Conservation (phyloP, 2,888 invertebrate genomes). For the Ectemnius cavifrons region DNA sequence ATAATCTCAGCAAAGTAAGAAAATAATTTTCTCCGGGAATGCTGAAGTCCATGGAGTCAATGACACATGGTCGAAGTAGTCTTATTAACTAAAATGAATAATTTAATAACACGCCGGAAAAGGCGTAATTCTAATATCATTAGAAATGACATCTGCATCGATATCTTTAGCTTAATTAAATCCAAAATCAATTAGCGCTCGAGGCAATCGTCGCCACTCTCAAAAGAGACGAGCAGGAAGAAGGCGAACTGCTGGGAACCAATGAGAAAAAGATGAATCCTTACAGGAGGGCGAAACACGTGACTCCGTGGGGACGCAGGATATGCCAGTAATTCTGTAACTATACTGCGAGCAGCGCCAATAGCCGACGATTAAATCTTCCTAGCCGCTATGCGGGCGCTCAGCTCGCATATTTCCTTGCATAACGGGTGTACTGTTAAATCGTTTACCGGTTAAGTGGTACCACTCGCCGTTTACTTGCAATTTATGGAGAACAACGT, state of each 20-base stretch:
- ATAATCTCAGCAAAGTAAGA: no score
- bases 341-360: conserved; percentile 46
- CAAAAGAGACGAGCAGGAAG: background rate
- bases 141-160: background rate
- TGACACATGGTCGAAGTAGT: background rate
- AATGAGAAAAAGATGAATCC: conserved; percentile 44
- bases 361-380: conserved; percentile 61
- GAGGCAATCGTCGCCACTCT: conserved; percentile 22
- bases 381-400: conserved; percentile 39
- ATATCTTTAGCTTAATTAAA: conserved; percentile 29
- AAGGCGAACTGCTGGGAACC: background rate
- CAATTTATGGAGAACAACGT: no score
- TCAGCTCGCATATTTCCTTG: conserved; percentile 33
- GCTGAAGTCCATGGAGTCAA: no score
- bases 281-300: conserved; percentile 39
- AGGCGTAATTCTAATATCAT: background rate
- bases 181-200: conserved; percentile 41
- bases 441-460: background rate
- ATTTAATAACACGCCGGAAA: background rate
- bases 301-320: conserved; percentile 45
- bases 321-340: conserved; percentile 58
- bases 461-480: no score
- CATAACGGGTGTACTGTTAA: conserved; percentile 29
- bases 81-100: background rate
- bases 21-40: no score